These are phyloP conservation scores for Myripristis jacobus DNA, from an alignment of 2,797 vertebrate genomes.

Conservation along the genomic window DNA sequence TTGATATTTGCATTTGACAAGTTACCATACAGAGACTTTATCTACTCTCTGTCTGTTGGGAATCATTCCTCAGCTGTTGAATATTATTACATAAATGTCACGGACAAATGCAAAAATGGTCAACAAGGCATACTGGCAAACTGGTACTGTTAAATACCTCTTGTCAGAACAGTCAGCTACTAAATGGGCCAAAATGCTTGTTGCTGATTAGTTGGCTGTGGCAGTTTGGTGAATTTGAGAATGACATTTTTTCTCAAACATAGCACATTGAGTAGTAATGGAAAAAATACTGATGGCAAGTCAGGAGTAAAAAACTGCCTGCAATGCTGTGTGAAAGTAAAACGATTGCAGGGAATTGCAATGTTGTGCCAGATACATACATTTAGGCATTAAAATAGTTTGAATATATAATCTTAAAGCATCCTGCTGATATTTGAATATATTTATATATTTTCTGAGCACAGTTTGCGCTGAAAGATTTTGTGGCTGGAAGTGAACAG, in stretches of 20 bases:
- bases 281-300: background rate
- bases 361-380: background rate
- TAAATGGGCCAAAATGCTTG: no score
- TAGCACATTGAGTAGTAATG: background rate
- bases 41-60: no score
- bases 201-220: no score
- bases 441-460: background rate
- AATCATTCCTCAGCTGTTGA: no score
- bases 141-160: no score
- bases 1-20: background rate
- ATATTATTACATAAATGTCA: no score
- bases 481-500: slow-evolving; percentile 52
- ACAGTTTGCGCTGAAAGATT: slow-evolving; percentile 37
- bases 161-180: no score
- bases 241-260: no score
- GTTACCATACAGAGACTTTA: no score
- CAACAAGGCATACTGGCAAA: no score
- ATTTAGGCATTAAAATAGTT: background rate
- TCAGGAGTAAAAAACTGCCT: background rate
- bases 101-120: no score
- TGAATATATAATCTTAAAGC: background rate
- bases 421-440: background rate
- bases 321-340: background rate
- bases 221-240: no score
- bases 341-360: background rate